phyloP scores from a whole-genome alignment of 2,888 invertebrate genomes.

The Heterodera filipjevi region DNA sequence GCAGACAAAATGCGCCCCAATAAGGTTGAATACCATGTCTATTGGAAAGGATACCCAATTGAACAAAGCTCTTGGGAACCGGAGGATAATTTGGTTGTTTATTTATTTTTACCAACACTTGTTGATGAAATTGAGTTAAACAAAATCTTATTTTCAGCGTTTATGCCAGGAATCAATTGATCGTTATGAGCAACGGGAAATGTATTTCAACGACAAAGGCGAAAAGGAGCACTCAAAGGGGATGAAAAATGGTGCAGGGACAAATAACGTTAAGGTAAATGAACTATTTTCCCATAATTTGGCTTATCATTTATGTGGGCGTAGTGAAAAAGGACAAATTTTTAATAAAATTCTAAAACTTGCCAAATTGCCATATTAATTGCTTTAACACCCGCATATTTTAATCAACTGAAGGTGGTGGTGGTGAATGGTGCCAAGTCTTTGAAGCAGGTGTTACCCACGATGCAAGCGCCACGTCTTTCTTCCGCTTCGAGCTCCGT shows the following conservation, averaged over 20 bases:
- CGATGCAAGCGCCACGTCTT: neutral
- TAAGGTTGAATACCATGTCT: conserved; percentile 9
- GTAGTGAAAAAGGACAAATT: too few relatives aligned
- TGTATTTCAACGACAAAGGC: conserved; percentile 1
- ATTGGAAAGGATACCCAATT: conserved; percentile 14
- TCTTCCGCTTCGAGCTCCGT: neutral
- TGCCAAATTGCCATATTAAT: neutral
- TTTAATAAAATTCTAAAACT: too few relatives aligned
- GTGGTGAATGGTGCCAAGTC: neutral
- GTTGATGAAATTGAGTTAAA: too few relatives aligned
- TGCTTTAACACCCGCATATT: neutral
- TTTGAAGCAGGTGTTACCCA: neutral
- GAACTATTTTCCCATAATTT: neutral
- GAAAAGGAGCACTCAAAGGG: neutral
- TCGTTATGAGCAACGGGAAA: neutral
- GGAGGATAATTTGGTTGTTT: conserved; percentile 26
- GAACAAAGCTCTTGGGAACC: conserved; percentile 16
- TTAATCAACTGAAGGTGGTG: neutral
- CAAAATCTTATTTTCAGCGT: conserved; percentile 9
- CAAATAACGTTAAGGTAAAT: neutral
- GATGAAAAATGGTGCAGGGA: neutral
- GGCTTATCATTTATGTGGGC: too few relatives aligned
- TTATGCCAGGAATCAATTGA: neutral
- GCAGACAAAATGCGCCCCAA: neutral
- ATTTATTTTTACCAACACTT: too few relatives aligned